These are phyloP conservation scores for Hydraecia micacea DNA, from an alignment of 2,888 invertebrate genomes.

Conservation along the genomic window DNA sequence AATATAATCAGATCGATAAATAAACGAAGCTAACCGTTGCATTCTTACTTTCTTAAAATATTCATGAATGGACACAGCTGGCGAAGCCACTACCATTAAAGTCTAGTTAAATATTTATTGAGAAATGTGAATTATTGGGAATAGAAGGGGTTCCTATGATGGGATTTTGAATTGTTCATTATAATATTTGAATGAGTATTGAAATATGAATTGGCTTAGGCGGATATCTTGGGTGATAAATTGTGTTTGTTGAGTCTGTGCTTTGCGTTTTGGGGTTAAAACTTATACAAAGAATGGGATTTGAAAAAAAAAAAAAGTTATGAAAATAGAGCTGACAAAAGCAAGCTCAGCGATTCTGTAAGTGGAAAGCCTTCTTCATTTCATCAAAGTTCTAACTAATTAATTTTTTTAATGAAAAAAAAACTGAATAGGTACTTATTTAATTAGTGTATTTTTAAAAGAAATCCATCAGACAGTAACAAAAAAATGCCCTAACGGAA, in stretches of 20 bases:
- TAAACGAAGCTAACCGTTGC: slow-evolving; percentile 54
- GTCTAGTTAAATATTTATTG: slow-evolving; percentile 52
- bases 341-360: background rate
- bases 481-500: background rate
- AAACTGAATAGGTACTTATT: background rate
- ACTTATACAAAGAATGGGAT: background rate
- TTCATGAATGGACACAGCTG: slow-evolving; percentile 65
- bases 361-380: background rate
- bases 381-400: background rate
- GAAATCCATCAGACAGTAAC: background rate
- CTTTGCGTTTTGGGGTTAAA: slow-evolving; percentile 1
- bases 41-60: slow-evolving; percentile 66
- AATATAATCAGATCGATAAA: slow-evolving; percentile 30
- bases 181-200: slow-evolving; percentile 31
- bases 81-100: slow-evolving; percentile 42
- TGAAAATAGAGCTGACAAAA: background rate
- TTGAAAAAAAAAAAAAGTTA: background rate
- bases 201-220: slow-evolving; percentile 13
- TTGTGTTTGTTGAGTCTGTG: background rate
- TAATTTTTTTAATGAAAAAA: background rate
- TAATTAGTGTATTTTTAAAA: background rate
- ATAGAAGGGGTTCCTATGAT: slow-evolving; percentile 19
- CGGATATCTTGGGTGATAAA: background rate
- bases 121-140: slow-evolving; percentile 51
- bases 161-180: slow-evolving; percentile 49